Base-by-base conservation (phyloP, 2,888 invertebrate genomes). In the Ethmia dodecea region DNA sequence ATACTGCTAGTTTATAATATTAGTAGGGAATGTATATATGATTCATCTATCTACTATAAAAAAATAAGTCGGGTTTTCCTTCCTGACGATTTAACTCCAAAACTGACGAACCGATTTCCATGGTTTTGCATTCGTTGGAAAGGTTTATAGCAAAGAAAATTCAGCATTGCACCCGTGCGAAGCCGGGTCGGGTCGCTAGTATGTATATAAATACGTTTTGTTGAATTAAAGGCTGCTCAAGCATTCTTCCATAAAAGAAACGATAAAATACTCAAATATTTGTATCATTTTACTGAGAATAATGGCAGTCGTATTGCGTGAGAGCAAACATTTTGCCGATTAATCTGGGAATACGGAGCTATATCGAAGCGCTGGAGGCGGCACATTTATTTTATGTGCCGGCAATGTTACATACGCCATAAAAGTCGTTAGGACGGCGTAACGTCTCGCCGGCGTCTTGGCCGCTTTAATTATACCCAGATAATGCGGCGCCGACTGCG, bases 321-420 rank as follows among this genome's bases (percentile, higher is more conserved):
- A 66, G 64, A 74, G 80, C 69, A 76, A 83, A 81, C 83, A 80
- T 81, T 80, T 77, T 64, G 76, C 68, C 79, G 72, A 81, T 83
- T 83, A 83, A 81, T 83, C 76, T 77, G 70, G 53, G 75, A 74
- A 68, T 71, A 70, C 58, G 71, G 67, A 71, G 67, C 18, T 74
- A 74, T 76, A 74, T 74, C 69, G 74, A 66, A 62, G 69, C 54
- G 63, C 71, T 77, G 61, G 73, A 74, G 73, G 76, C 77, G 75
- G 78, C 83, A 83, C 84, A 83, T 84, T 84, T 80, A 81, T 84
- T 84, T 84, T 80, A 84, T 80, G 83, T 78, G 66, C 78, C 78
- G 75, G 80, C 79, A 83, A 83, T 84, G 86, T 83, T 78, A 83
- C 84, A 84, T 84, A 79, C 79, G 80, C 84, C 72, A 83, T 84